Evolutionary conservation across 2,797 vertebrate genomes (phyloP).

Genomic region (Hypotaenidia philippensis): DNA sequence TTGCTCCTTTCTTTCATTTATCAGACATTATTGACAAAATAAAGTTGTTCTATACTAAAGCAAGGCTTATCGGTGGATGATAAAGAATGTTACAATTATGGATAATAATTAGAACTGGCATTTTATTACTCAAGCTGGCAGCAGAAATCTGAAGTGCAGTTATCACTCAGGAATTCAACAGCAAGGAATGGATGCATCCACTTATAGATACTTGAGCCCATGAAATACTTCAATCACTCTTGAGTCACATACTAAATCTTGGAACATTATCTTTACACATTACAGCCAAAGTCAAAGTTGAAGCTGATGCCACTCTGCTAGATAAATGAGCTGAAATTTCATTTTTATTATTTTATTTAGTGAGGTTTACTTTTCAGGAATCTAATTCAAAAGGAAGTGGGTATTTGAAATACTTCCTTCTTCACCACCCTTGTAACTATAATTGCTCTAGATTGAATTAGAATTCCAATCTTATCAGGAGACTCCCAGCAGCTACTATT

Average conservation of each 20-base stretch:
- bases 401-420: not conserved
- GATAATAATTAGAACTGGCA: not conserved
- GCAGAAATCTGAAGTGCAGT: not conserved
- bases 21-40: not conserved
- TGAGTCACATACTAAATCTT: not conserved
- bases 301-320: not conserved
- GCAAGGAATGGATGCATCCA: not conserved
- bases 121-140: not conserved
- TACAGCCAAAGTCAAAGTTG: not conserved
- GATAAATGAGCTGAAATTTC: not conserved
- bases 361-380: not conserved
- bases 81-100: not conserved
- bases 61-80: not conserved
- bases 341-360: not conserved
- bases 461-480: slow-evolving; percentile 17
- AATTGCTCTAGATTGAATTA: not conserved
- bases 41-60: not conserved
- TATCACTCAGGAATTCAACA: not conserved
- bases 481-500: not conserved
- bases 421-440: not conserved
- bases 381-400: not conserved
- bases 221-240: not conserved
- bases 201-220: not conserved
- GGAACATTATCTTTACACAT: not conserved
- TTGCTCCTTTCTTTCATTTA: not conserved